Base-by-base conservation (phyloP, 2,797 vertebrate genomes). In the Erethizon dorsatum region DNA sequence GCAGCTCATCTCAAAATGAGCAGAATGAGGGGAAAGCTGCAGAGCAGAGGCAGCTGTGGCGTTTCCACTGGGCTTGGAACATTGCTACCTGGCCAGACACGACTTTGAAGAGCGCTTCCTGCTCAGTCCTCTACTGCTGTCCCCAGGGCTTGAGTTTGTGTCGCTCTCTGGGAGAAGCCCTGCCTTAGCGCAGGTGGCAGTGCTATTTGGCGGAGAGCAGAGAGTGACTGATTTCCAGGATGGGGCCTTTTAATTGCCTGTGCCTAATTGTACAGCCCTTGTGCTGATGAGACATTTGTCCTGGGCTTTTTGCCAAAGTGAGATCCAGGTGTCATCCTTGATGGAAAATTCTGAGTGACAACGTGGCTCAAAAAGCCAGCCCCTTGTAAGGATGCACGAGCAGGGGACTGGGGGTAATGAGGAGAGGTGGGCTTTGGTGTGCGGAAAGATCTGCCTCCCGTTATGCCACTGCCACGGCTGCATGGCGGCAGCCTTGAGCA, bases 271-370 rank as follows among this genome's bases (percentile, higher is more conserved):
- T 80, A 75, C 31, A 93, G 71, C 50, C 77, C 92, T 96, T 84
- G 54, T 79, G 13, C 83, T 93, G 92, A 95, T 89, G 95, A 91
- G 52, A 77, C 10, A 14, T 83, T 96, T 88, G 37, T 90, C 77
- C 28, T 45, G 33, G 94, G 83, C 54, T 69, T 88, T 56, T 87
- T 94, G 94, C 96, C 95, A 93, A 90, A 52, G 56, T 45, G 71
- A 57, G 18, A 89, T 33, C 47, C 94, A 91, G 80, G 91, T 97
- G 69, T 91, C 83, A 88, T 71, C 56, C 10, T 24, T 90, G 90
- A 73, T 89, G 5, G 75, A 78, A 75, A 90, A 77, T 88, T 59
- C 45, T 79, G 2, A 87, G 78, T 82, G 83, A 56, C 14, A 28
- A 0, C 5, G 52, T 92, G 41, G 31, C 15, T 57, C 69, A 24